Base-by-base conservation (phyloP, 2,113 vertebrate genomes). In the Ranitomeya variabilis region DNA sequence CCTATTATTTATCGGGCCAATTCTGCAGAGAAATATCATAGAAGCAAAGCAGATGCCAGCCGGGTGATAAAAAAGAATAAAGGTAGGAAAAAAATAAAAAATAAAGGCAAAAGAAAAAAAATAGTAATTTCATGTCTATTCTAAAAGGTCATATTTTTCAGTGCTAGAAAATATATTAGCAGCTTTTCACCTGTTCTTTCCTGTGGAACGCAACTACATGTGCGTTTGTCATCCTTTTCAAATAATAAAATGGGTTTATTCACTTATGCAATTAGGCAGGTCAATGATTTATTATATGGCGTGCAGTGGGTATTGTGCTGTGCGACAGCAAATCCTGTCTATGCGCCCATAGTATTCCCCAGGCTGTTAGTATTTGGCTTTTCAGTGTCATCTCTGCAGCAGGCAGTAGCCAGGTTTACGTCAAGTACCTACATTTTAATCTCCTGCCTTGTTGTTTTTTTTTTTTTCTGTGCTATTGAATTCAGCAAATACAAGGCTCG, bases 71-170 rank as follows among this genome's bases (percentile, higher is more conserved):
- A 45, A 89, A 62, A 84, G n/a, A 51, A 66, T n/a, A 51, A 76
- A 76, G 52, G 73, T 76, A 21, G 73, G n/a, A 2, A 31, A 74
- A 88, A 71, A 62, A 60, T 10, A 9, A 74, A 74, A 10, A 19
- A 89, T 77, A 89, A 71, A 89, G 52, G 52, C 10, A 57, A 59
- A 31, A 51, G 7, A n/a, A 71, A 83, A 89, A 83, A 85, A 89
- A 89, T 85, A 45, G 82, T 89, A 73, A 89, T 85, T 85, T 60
- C 31, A 51, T 78, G 87, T 89, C 83, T 89, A 57, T 79, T 85
- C 45, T 69, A 89, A 89, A 89, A 89, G 87, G 87, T 89, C 87
- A 89, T 51, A 85, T 85, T 77, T 89, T 83, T 85, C 55, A 85
- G 82, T 59, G 81, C 55, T 55, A 76, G 73, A 59, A 85, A 89